phyloP scores from a whole-genome alignment of 1,140 invertebrate genomes.

The Lepidotrigona ventralis region DNA sequence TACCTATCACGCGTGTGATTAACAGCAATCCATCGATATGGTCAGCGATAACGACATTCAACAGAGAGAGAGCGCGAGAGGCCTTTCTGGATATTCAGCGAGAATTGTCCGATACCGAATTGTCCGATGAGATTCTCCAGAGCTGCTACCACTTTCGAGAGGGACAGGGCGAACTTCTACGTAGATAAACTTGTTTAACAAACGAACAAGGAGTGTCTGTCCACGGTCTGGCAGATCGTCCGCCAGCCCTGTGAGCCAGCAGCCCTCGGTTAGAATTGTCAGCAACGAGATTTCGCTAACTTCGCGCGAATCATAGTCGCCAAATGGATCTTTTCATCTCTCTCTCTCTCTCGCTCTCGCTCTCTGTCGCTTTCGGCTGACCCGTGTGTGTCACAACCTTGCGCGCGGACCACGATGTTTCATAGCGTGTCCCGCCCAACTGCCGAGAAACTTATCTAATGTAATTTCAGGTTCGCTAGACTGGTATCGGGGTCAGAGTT shows the following conservation, averaged over 20 bases:
- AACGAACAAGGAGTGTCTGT: conserved; percentile 56
- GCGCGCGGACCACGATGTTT: neutral
- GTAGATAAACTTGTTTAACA: conserved; percentile 58
- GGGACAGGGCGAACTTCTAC: conserved; percentile 8
- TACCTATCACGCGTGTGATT: neutral
- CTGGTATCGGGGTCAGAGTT: conserved; percentile 14
- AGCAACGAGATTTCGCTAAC: conserved; percentile 55
- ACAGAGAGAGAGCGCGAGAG: neutral
- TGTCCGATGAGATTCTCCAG: neutral
- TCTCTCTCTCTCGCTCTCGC: neutral
- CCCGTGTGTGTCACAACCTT: neutral
- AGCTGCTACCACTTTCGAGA: neutral
- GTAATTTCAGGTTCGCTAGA: conserved; percentile 32
- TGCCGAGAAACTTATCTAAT: conserved; percentile 50
- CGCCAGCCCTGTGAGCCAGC: conserved; percentile 23
- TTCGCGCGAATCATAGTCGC: conserved; percentile 36
- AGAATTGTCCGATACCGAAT: neutral
- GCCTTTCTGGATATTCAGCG: neutral
- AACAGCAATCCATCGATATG: neutral
- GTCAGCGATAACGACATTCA: neutral
- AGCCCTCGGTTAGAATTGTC: conserved; percentile 41
- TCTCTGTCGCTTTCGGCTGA: no score
- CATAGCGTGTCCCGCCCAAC: conserved; percentile 11
- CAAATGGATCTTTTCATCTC: conserved; percentile 56
- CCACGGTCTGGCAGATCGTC: conserved; percentile 46